Base-by-base conservation (phyloP, 2,113 vertebrate genomes). In the Chloebia gouldiae region DNA sequence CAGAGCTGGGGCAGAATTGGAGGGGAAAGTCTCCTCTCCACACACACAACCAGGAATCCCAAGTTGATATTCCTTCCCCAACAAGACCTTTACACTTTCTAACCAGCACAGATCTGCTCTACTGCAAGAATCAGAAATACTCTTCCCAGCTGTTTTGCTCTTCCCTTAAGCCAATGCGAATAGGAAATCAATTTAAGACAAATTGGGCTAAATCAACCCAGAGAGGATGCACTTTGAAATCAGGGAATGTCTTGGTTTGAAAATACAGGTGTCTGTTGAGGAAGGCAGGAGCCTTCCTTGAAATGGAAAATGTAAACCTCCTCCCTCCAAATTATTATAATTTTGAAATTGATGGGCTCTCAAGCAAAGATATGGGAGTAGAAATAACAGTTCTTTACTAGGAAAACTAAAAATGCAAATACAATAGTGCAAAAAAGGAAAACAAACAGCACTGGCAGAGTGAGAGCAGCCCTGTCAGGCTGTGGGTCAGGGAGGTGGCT, bases 21-120 rank as follows among this genome's bases (percentile, higher is more conserved):
- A 10, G n/a, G 11, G 54, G 2, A 7, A 21, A 24, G 13, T 0
- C 11, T 86, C 3, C 31, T 12, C 22, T 35, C 10, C 2, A 1
- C 7, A 13, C 24, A 7, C 23, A 42, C 28, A 9, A 9, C 13
- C 6, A 8, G 30, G 31, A 86, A 44, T 56, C 33, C 27, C 49
- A 27, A 0, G 13, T 1, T 68, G 18, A 35, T 35, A 22, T 11
- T 80, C 57, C 53, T 80, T 33, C 27, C 13, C 80, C 42, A 42
- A 7, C 20, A 50, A 51, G 50, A 72, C 49, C 16, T 64, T 71
- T 39, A 14, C 2, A 1, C 60, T 88, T 86, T 64, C 15, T 56
- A 22, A 77, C 5, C 7, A 7, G 24, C 25, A 6, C 40, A 35
- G 39, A 31, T 80, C 42, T 68, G 86, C 51, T 88, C 57, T 2